Evolutionary conservation across 2,113 vertebrate species (phyloP).

Genomic region (Stigmatopora nigra): DNA sequence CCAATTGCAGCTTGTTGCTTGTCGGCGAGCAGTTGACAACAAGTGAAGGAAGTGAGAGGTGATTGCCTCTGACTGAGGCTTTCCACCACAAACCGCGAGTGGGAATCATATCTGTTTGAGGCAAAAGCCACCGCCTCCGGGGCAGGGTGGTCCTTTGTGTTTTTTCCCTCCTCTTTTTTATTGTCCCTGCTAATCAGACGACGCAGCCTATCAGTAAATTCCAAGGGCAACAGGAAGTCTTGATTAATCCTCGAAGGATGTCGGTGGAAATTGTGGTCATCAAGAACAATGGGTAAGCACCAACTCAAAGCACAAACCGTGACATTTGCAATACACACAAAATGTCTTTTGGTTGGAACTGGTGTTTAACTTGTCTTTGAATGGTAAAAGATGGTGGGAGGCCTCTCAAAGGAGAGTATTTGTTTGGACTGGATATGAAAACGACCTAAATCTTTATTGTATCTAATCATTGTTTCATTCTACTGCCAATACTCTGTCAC

Average conservation of each 20-base stretch:
- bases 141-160: not conserved
- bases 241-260: slow-evolving; percentile 59
- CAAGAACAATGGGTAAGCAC: slow-evolving; percentile 29
- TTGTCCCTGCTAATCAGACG: slow-evolving; percentile 51
- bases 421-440: not conserved
- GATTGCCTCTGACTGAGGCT: not conserved
- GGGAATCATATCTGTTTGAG: not conserved
- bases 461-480: not conserved
- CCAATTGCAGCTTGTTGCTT: not conserved
- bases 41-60: slow-evolving; percentile 12
- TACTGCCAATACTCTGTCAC: not conserved
- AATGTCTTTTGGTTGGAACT: not conserved
- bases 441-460: not conserved
- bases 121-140: not conserved
- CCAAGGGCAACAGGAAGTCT: slow-evolving; percentile 62
- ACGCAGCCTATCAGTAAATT: slow-evolving; percentile 47
- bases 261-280: slow-evolving; percentile 50
- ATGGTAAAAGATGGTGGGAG: not conserved
- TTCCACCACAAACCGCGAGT: not conserved
- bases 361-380: not conserved
- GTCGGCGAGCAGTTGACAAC: not conserved
- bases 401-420: not conserved
- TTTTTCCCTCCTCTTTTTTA: slow-evolving; percentile 37
- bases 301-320: slow-evolving; percentile 25
- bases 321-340: not conserved